These are phyloP conservation scores for Promerops cafer DNA, from an alignment of 2,113 vertebrate species.

Conservation along the genomic window DNA sequence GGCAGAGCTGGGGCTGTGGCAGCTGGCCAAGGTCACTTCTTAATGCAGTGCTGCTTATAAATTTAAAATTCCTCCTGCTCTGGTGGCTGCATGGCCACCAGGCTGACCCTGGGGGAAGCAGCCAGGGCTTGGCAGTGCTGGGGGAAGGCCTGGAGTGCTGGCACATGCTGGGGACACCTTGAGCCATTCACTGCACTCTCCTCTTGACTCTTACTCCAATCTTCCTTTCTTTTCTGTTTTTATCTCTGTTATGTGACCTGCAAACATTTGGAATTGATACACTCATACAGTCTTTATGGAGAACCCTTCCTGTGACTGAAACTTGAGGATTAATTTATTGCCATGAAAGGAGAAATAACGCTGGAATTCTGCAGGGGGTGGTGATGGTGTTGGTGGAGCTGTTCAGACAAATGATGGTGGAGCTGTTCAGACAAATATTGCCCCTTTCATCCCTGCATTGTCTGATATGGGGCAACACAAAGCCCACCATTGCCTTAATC, in stretches of 20 bases:
- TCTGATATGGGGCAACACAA: neutral
- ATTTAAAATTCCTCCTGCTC: neutral
- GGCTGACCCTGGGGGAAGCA: neutral
- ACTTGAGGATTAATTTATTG: neutral
- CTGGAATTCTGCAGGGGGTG: neutral
- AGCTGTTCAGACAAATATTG: neutral
- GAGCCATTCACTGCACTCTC: neutral
- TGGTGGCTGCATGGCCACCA: neutral
- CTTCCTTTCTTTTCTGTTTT: neutral
- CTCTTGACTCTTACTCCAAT: neutral
- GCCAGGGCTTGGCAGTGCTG: neutral
- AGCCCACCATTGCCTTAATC: neutral
- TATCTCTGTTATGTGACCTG: neutral
- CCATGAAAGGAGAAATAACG: neutral
- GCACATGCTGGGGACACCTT: fast-evolving
- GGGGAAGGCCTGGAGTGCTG: neutral
- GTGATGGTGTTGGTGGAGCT: neutral
- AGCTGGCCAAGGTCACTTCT: neutral
- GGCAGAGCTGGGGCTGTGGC: neutral
- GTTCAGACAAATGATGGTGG: neutral
- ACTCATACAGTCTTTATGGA: neutral
- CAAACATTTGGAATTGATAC: neutral
- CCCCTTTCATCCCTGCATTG: neutral
- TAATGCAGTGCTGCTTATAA: neutral
- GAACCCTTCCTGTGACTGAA: neutral